Base-by-base conservation (phyloP, 2,888 invertebrate genomes). In the Dysmachus trigonus region DNA sequence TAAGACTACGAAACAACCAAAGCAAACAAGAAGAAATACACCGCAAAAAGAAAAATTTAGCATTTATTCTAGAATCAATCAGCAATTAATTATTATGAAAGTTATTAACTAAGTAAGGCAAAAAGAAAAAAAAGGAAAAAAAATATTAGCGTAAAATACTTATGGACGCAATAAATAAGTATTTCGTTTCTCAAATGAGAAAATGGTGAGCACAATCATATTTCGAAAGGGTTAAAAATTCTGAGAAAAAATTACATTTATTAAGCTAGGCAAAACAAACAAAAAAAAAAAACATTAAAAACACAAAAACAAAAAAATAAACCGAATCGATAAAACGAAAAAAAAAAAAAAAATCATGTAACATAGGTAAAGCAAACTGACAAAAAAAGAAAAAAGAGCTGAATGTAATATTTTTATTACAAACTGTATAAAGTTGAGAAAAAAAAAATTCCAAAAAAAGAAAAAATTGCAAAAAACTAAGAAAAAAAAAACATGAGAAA, bases 131-230 rank as follows among this genome's bases (percentile, higher is more conserved):
- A 30, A 10, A 18, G 7, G 13, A 13, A 8, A 38, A 41, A 47
- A 53, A 81, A 53, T 81, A 81, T 62, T 81, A 81, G 33, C 62
- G 47, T 81, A 53, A 62, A 81, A 81, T 81, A 81, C 81, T 81
- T 81, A 81, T 81, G 81, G 81, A 33, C 81, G 79, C 86, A 88
- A 87, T 88, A 88, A 47, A 87, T 81, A 81, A 81, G 81, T 81
- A 83, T 72, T 83, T 83, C n/a, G 71, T 82, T 35, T 82, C 62
- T 82, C 81, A 18, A 90, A 88, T 86, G 83, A 88, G 88, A 89
- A 89, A 90, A 90, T 90, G 91, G 91, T 91, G 90, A 91, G 91
- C 91, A 91, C 91, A 91, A 91, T 91, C 91, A 91, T 90, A 89
- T 90, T 90, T 88, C 88, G 88, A 89, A 86, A 87, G 74, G 84